Conservation (phyloP, 35 echinoderm and acorn worm genomes). For the Lytechinus pictus region DNA sequence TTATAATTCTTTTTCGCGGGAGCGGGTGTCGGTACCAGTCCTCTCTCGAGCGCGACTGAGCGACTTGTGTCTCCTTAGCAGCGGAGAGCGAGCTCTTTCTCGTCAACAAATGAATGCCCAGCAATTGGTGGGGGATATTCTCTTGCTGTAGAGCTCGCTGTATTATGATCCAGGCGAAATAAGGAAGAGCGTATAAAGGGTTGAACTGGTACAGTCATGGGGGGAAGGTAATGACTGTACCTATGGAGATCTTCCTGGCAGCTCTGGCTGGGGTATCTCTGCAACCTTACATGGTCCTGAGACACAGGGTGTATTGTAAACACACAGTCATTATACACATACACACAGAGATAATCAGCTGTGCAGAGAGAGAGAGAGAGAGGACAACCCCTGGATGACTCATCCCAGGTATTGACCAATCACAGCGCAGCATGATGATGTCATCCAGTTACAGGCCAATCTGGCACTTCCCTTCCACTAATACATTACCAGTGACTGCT, state of each 20-base stretch:
- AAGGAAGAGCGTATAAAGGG: not conserved
- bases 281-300: not conserved
- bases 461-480: slow-evolving; percentile 39
- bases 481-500: slow-evolving; percentile 19
- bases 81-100: not conserved
- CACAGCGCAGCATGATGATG: slow-evolving; percentile 42
- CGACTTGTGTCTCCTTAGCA: slow-evolving; percentile 30
- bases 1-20: not conserved
- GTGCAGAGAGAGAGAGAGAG: not conserved
- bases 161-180: not conserved
- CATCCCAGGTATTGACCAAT: slow-evolving; percentile 44
- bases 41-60: not conserved
- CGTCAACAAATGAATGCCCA: slow-evolving; percentile 20
- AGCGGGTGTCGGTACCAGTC: not conserved
- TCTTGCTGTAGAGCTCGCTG: not conserved
- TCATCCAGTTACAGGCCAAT: slow-evolving; percentile 23
- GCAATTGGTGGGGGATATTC: not conserved
- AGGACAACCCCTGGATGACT: slow-evolving; percentile 46
- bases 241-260: not conserved
- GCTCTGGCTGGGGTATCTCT: not conserved
- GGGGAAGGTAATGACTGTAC: not conserved
- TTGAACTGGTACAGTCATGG: not conserved
- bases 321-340: slow-evolving; percentile 47
- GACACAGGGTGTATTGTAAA: slow-evolving; percentile 36
- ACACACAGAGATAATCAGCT: slow-evolving; percentile 44